These are phyloP conservation scores for Drosophila paranaensis DNA, from an alignment of 2,888 invertebrate genomes.

Conservation along the genomic window DNA sequence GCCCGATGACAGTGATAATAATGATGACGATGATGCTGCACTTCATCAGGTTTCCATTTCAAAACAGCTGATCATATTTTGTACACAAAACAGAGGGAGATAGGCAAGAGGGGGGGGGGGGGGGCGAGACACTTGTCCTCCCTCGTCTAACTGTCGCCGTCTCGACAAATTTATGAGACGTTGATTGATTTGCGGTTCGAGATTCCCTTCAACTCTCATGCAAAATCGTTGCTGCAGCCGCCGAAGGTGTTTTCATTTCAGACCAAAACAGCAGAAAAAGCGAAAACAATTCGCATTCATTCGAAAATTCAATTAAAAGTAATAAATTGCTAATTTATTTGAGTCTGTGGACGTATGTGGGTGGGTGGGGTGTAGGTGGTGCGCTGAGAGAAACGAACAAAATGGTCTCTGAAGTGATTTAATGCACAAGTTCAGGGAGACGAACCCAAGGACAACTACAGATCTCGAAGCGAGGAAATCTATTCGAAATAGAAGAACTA, in stretches of 20 bases:
- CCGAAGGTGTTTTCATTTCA: slow-evolving; percentile 43
- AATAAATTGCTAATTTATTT: slow-evolving; percentile 58
- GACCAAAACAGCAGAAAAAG: slow-evolving; percentile 5
- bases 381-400: slow-evolving; percentile 9
- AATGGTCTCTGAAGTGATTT: slow-evolving; percentile 22
- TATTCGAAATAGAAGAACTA: background rate
- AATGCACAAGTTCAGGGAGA: slow-evolving; percentile 56
- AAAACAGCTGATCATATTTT: slow-evolving; percentile 61
- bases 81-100: no score
- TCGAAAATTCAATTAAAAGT: slow-evolving; percentile 59
- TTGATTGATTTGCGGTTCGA: slow-evolving; percentile 80
- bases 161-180: slow-evolving; percentile 81
- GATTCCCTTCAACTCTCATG: slow-evolving; percentile 33
- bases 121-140: background rate
- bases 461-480: background rate
- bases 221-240: slow-evolving; percentile 20
- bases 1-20: slow-evolving; percentile 37
- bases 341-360: background rate
- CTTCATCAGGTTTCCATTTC: slow-evolving; percentile 71
- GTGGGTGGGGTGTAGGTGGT: background rate
- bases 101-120: no score
- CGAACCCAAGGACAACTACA: background rate
- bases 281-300: slow-evolving; percentile 28
- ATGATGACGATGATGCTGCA: slow-evolving; percentile 59
- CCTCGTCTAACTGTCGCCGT: slow-evolving; percentile 59